Percentiles rank a stretch among this genome's conserved stretches.
These are phyloP conservation scores for Oreotrochilus melanogaster DNA, from an alignment of 2,113 vertebrate genomes.

Conservation along the genomic window DNA sequence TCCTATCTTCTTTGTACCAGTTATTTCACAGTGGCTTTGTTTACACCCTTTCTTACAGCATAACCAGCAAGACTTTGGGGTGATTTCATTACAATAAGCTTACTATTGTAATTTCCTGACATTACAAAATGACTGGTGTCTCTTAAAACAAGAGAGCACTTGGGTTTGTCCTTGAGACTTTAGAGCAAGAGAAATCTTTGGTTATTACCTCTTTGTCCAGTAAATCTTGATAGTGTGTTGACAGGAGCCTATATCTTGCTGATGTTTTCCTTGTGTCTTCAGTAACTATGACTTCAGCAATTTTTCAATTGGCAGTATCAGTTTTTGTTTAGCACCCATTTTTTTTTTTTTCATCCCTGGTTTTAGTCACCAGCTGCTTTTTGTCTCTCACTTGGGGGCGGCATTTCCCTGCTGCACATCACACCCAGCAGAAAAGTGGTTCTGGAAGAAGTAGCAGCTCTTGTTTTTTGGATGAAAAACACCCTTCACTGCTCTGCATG, in stretches of 20 bases:
- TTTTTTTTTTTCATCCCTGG: not conserved
- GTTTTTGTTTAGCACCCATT: not conserved
- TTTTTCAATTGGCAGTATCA: conserved; percentile 13
- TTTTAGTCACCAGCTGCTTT: conserved; percentile 19
- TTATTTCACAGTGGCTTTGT: not conserved
- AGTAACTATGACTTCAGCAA: conserved; percentile 2
- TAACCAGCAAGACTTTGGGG: not conserved
- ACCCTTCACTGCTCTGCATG: not conserved
- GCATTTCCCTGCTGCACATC: conserved; percentile 43
- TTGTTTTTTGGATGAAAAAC: not conserved
- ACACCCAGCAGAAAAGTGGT: not conserved
- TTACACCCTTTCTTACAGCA: not conserved
- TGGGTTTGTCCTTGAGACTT: conserved; percentile 11
- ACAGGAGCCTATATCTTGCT: not conserved
- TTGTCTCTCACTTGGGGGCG: conserved; percentile 50
- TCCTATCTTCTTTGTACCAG: not conserved
- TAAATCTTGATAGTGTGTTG: not conserved
- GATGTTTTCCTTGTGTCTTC: not conserved
- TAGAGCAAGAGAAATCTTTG: conserved; percentile 2
- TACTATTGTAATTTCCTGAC: not conserved
- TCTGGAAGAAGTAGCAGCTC: not conserved
- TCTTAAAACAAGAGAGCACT: not conserved
- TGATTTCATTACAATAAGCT: conserved; percentile 17
- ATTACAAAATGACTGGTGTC: not conserved
- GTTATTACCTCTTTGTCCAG: conserved; percentile 20